phyloP scores from a whole-genome alignment of 1,140 invertebrate genomes.

The Conopomorpha cramerella region DNA sequence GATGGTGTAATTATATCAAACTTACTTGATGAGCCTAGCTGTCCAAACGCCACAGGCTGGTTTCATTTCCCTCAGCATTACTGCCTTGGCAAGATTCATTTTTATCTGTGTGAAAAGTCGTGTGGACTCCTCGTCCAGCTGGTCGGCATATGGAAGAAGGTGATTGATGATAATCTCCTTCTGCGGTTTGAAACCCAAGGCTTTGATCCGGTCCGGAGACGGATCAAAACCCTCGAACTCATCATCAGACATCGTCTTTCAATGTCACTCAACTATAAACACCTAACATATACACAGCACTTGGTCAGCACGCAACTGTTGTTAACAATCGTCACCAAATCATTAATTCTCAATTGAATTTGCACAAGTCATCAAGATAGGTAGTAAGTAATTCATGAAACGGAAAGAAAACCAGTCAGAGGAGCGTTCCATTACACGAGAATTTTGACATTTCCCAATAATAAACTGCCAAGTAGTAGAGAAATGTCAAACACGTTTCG shows the following conservation, averaged over 20 bases:
- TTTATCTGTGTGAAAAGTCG: slow-evolving; percentile 68
- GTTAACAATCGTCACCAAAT: slow-evolving; percentile 15
- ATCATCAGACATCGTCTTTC: slow-evolving; percentile 41
- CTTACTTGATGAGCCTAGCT: slow-evolving; percentile 67
- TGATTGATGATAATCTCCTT: slow-evolving; percentile 70
- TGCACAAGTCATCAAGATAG: slow-evolving; percentile 47
- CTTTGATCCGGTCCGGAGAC: slow-evolving; percentile 25
- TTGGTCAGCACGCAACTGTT: slow-evolving; percentile 6
- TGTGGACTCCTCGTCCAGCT: slow-evolving; percentile 68
- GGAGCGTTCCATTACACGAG: slow-evolving; percentile 27
- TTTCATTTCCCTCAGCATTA: slow-evolving; percentile 70
- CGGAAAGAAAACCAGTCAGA: slow-evolving; percentile 10
- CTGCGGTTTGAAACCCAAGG: slow-evolving; percentile 59
- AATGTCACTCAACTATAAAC: slow-evolving; percentile 7
- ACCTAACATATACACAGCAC: slow-evolving; percentile 11
- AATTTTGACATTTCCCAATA: slow-evolving; percentile 19
- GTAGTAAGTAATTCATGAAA: slow-evolving; percentile 7
- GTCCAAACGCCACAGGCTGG: slow-evolving; percentile 69
- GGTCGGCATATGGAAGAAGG: slow-evolving; percentile 68
- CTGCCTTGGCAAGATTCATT: slow-evolving; percentile 67
- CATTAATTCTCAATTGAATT: slow-evolving; percentile 37
- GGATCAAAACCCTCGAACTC: slow-evolving; percentile 27
- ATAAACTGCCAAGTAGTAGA: too few species aligned
- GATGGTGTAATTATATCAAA: slow-evolving; percentile 15
- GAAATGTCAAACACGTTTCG: too few species aligned